phyloP scores from a whole-genome alignment of 2,888 invertebrate species.

The Punctoribates punctum region DNA sequence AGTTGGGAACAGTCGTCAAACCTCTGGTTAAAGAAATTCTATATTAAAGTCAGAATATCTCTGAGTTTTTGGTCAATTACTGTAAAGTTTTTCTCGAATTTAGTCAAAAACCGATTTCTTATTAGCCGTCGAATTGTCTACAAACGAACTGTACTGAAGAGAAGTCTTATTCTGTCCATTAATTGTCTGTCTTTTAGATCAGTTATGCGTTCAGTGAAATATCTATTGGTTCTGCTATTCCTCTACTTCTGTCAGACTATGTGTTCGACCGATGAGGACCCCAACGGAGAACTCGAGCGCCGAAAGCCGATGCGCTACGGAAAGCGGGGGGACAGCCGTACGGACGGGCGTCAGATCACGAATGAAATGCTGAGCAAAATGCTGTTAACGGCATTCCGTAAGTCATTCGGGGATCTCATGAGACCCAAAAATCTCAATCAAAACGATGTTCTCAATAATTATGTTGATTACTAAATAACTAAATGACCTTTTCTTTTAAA shows the following conservation, averaged over 20 bases:
- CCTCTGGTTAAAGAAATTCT: no score
- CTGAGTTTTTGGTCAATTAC: no score
- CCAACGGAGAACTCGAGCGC: not conserved
- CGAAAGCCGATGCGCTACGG: not conserved
- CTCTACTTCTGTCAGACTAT: not conserved
- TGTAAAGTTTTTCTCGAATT: no score
- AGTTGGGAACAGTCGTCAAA: no score
- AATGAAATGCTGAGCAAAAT: not conserved
- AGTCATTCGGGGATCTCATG: not conserved
- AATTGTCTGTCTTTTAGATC: not conserved
- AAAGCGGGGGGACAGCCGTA: not conserved
- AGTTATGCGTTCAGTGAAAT: not conserved
- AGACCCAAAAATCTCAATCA: not conserved
- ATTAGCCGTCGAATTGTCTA: no score
- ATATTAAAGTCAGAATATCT: no score
- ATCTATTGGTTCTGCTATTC: not conserved
- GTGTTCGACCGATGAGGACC: not conserved
- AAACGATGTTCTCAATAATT: not conserved
- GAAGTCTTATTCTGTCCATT: no score
- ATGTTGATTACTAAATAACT: not conserved
- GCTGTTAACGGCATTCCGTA: not conserved
- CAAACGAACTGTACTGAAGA: no score
- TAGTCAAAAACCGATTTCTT: no score
- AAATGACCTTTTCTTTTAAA: not conserved
- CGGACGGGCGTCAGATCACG: not conserved